Conservation (phyloP, 2,113 vertebrate genomes). For the Rhinoderma darwinii region DNA sequence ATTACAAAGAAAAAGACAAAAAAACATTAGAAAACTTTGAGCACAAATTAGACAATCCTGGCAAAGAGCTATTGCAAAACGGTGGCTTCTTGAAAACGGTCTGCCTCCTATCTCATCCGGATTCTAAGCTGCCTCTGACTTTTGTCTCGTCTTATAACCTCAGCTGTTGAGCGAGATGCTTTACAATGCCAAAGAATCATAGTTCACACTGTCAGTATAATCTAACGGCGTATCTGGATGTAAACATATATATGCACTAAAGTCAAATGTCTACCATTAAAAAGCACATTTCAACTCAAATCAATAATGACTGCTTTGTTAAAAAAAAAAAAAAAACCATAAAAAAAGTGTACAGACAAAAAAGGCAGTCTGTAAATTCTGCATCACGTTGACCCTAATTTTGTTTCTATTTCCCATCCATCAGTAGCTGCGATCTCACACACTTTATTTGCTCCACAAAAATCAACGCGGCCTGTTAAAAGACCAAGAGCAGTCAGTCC, state of each 20-base stretch:
- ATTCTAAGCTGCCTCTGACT: background rate
- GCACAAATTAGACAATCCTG: background rate
- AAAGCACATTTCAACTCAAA: conserved; percentile 1
- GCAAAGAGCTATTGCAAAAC: background rate
- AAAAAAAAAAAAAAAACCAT: background rate
- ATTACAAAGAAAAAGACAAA: background rate
- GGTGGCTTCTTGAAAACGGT: background rate
- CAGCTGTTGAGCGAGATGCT: background rate
- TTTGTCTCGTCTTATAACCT: background rate
- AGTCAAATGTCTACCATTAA: background rate
- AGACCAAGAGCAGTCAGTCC: background rate
- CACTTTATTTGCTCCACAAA: too few species aligned
- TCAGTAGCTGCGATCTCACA: background rate
- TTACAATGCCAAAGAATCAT: background rate
- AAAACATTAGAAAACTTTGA: background rate
- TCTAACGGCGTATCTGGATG: background rate
- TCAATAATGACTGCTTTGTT: background rate
- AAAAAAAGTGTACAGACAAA: background rate
- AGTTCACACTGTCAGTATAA: background rate
- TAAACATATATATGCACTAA: background rate
- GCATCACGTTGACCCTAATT: background rate
- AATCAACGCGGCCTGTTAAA: background rate
- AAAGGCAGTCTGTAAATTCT: background rate
- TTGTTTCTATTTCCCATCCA: background rate
- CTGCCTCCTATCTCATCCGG: background rate